A percentile compares a stretch with the other conserved stretches of the same genome.
Conservation (phyloP, 2,113 vertebrate species). For the Marmota monax region DNA sequence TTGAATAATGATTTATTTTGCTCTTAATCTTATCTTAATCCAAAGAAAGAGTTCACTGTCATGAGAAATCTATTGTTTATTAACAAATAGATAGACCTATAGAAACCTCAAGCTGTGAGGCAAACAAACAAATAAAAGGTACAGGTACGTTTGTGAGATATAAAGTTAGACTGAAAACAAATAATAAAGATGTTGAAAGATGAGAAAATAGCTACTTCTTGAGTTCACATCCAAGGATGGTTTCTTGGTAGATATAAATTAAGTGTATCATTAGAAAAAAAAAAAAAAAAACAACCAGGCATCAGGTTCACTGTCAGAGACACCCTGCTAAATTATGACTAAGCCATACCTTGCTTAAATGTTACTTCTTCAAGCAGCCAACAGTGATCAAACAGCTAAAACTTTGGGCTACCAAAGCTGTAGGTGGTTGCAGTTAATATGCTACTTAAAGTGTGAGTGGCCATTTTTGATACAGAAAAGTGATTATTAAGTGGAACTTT, state of each 20-base stretch:
- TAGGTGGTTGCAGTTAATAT: neutral
- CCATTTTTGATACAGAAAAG: neutral
- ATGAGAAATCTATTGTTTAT: neutral
- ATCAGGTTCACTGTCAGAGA: neutral
- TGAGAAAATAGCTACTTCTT: neutral
- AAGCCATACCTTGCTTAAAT: neutral
- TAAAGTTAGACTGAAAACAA: neutral
- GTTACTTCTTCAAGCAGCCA: neutral
- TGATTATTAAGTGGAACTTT: neutral
- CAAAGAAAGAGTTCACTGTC: neutral
- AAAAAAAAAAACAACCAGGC: neutral
- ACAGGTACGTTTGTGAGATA: neutral
- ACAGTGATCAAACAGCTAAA: neutral
- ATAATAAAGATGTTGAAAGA: neutral
- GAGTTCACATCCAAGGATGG: neutral
- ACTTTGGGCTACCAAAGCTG: neutral
- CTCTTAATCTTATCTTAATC: neutral
- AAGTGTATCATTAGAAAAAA: neutral
- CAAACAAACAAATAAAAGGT: neutral
- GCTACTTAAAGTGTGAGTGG: neutral
- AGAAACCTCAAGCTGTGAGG: neutral
- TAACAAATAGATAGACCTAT: neutral
- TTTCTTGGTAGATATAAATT: neutral
- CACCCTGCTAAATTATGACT: neutral
- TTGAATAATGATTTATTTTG: neutral